Evolutionary conservation across 2,888 invertebrate genomes (phyloP), one percentile per base, ranked within the genome.

Genomic region (Metopia argyrocephala): DNA sequence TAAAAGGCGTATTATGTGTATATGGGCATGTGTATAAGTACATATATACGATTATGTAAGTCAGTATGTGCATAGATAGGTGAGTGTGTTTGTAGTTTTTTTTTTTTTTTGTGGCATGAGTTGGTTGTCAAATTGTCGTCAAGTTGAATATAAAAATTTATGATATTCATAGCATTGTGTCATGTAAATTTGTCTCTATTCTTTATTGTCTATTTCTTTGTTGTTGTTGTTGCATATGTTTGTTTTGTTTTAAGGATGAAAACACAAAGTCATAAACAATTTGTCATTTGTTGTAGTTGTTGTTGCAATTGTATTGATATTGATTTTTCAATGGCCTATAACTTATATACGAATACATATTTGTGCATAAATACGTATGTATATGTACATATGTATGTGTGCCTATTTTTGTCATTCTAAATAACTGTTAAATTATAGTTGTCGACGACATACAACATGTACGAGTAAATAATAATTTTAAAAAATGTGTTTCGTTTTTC

Each of bases 101-200:
- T n/a, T n/a, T n/a, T n/a, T n/a, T n/a, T n/a, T n/a, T n/a, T 38
- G 38, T 38, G 38, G n/a, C 52, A 23, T 61, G 6, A 28, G 46
- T 54, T 65, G 54, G 21, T 70, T 79, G 75, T 75, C 70, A 73
- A 78, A 68, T 78, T 66, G 69, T 68, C 66, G 45, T 74, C 74
- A 74, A 31, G 52, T 28, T 54, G 23, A 71, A 31, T n/a, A 50
- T 62, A 68, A 61, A 59, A 56, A 48, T 76, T 38, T 68, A 25
- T 69, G 48, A 48, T n/a, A 27, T n/a, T 54, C 27, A 45, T 23
- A 48, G 57, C 21, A 46, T 45, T 2, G 18, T 21, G 38, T 25
- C 56, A 69, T 50, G 69, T 69, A 64, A 69, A 69, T 68, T 50
- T 45, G 18, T 52, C 5, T 23, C 20, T n/a, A 48, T 56, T 18